Evolutionary conservation across 2,888 invertebrate species (phyloP), one percentile per base, ranked within the genome.

Genomic region (Lomographa bimaculata): DNA sequence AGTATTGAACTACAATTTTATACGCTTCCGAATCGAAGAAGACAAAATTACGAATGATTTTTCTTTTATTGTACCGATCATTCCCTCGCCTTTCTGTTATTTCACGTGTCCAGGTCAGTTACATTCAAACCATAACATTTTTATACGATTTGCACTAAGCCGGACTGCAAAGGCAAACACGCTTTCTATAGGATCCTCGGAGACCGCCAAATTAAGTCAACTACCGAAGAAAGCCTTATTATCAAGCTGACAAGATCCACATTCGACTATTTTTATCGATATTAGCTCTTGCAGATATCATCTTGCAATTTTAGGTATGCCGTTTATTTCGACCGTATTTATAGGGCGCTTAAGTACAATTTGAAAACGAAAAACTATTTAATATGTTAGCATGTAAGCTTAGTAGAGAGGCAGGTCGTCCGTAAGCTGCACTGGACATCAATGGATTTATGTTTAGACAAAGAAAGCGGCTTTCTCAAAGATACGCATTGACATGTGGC

Each of bases 391-490:
- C 29, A 16, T 26, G n/a, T n/a, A 9, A 27, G 45, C 51, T 53
- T 50, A 46, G 44, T 34, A 48, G 27, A 50, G 28, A 36, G 24
- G 34, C 46, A 41, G 52, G 39, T 43, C 69, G 32, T 36, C 7
- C 20, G 30, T 71, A 68, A 70, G 74, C 76, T 78, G 78, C 73
- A 61, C 60, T 54, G 75, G 79, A 78, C 76, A 75, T 74, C 73
- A 73, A 72, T 71, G 71, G 78, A 76, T 76, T 77, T 79, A 78
- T 79, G 75, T 71, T 74, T 71, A 71, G 72, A 73, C 71, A 69
- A 65, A 66, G 56, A 61, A 74, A 74, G 68, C 75, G 61, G 77
- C 77, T 79, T 79, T 78, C 75, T 76, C 4, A 14, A 14, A 14
- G 71, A 69, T 68, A 74, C 73, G 72, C 72, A 64, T 59, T 21